Evolutionary conservation across 1,140 invertebrate genomes (phyloP), one percentile per base, ranked within the genome.

Genomic region (Bombus picipes): DNA sequence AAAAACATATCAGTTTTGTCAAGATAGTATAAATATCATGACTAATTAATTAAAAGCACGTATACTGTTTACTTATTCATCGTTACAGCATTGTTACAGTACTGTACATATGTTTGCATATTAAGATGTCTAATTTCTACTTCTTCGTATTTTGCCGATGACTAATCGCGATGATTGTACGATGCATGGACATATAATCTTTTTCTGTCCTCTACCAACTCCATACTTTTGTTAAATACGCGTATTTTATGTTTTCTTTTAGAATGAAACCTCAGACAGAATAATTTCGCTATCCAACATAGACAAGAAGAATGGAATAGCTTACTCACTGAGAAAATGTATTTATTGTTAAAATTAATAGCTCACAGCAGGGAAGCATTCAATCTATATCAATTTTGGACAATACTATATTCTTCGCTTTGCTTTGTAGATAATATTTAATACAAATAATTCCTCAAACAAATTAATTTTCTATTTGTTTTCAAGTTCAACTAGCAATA

Each of bases 141-240:
- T 32, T 43, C 57, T 39, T 71, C 71, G 41, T 85, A 70, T 71
- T 72, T 85, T 74, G 57, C n/a, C 83, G 77, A 71, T 86, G 74
- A 87, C 83, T 57, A 87, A 81, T 85, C 72, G 39, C 12, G 28
- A 86, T 39, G 78, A 68, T 74, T 65, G 41, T 8, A 57, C 37
- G 12, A 41, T 41, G 13, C 22, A 65, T 34, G 15, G 39, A 2
- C 32, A 70, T 28, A 72, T 43, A 32, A 3, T 12, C 5, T 53
- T 41, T 6, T 5, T 41, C 25, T 66, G 66, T 59, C 62, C n/a
- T 70, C 18, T 32, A 22, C 3, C 71, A 77, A 81, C 41, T 81
- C 65, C 59, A 22, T 53, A 34, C 39, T 62, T 73, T 10, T 39
- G 32, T 34, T 75, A 70, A 74, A 83, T 82, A 86, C 32, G 18